These are phyloP conservation scores for Odontomyia ornata DNA, from an alignment of 2,888 invertebrate genomes.

Conservation along the genomic window DNA sequence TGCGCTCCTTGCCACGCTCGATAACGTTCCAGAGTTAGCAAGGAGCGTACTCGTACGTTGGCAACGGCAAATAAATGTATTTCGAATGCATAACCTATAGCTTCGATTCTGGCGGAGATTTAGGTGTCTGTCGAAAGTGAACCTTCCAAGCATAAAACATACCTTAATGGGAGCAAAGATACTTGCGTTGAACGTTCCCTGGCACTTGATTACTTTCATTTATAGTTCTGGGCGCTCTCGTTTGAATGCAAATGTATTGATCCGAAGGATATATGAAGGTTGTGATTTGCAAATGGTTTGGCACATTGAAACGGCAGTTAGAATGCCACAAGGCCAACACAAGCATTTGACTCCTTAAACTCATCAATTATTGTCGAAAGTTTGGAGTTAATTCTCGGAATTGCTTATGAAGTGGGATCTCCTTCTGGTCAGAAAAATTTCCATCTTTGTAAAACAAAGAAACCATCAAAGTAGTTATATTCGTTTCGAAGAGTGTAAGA, in stretches of 20 bases:
- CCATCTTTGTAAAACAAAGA: too few species aligned
- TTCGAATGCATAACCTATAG: neutral
- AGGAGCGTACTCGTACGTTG: neutral
- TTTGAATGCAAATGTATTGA: neutral
- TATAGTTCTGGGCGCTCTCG: neutral
- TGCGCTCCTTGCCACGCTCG: neutral
- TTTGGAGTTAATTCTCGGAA: too few species aligned
- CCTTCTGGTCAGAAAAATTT: too few species aligned
- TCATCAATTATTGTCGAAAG: too few species aligned
- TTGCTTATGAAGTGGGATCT: too few species aligned
- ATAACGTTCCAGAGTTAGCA: neutral
- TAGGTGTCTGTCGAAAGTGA: slow-evolving; percentile 3
- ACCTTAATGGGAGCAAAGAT: slow-evolving; percentile 12
- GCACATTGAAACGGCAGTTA: too few species aligned
- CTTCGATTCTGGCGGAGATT: neutral
- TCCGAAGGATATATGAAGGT: neutral
- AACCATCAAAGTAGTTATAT: too few species aligned
- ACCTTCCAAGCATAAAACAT: neutral
- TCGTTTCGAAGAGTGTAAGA: neutral
- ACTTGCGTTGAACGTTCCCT: neutral
- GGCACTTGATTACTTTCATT: slow-evolving; percentile 17
- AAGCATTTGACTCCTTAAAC: too few species aligned
- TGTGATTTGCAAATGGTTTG: neutral
- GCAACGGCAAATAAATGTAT: neutral
- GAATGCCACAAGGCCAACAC: too few species aligned